Conservation (phyloP, 2,888 invertebrate genomes). For the Melipona bicolor region DNA sequence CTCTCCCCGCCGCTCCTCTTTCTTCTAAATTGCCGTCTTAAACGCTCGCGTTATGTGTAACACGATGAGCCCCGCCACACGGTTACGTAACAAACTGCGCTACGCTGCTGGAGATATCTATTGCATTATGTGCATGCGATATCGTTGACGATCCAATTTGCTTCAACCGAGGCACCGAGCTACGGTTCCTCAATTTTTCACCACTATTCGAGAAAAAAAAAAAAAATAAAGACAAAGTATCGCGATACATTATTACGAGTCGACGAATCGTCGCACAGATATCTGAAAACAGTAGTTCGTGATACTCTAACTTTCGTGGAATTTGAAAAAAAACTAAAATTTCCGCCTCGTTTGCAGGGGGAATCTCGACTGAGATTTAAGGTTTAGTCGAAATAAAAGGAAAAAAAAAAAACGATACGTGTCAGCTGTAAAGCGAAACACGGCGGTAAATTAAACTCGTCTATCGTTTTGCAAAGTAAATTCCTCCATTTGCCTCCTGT, state of each 20-base stretch:
- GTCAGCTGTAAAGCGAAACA: not conserved
- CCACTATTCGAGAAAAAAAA: too few relatives aligned
- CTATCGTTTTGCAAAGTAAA: not conserved
- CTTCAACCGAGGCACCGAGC: not conserved
- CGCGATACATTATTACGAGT: too few relatives aligned
- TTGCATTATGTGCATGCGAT: not conserved
- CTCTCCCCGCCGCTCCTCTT: not conserved
- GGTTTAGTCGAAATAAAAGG: too few relatives aligned
- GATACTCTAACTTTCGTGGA: too few relatives aligned
- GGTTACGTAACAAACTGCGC: not conserved
- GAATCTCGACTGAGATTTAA: not conserved
- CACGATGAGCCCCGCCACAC: not conserved
- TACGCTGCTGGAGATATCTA: not conserved
- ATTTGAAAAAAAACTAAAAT: too few relatives aligned
- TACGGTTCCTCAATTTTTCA: not conserved
- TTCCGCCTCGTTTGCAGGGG: not conserved
- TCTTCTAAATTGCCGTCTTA: not conserved
- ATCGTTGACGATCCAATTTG: not conserved
- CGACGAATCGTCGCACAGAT: too few relatives aligned
- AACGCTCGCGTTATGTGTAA: not conserved
- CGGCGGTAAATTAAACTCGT: not conserved
- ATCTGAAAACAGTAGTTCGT: too few relatives aligned
- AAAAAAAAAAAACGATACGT: not conserved
- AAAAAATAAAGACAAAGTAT: too few relatives aligned
- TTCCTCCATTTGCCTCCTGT: not conserved